Evolutionary conservation across 2,797 vertebrate species (phyloP).

Genomic region (Euphonia xanthogaster): DNA sequence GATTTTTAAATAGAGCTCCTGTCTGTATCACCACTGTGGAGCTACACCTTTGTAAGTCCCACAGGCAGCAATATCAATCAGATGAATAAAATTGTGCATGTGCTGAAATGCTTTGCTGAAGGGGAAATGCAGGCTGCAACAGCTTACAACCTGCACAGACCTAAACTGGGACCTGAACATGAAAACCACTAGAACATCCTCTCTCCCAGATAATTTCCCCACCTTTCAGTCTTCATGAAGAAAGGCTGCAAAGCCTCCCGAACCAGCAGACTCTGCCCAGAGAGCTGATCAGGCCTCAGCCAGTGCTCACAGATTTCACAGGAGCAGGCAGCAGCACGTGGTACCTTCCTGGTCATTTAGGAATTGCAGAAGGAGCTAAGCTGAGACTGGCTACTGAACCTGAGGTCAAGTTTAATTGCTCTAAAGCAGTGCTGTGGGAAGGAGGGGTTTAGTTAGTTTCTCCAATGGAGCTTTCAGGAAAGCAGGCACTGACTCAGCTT

Average conservation of each 20-base stretch:
- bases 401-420: background rate
- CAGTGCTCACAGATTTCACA: accelerated
- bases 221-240: background rate
- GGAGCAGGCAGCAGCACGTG: background rate
- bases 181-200: background rate
- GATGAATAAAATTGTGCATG: background rate
- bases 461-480: background rate
- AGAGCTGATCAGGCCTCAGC: background rate
- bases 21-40: background rate
- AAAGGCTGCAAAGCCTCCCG: background rate
- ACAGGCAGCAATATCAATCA: background rate
- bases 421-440: background rate
- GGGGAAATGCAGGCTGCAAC: constrained; percentile 24
- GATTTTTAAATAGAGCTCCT: background rate
- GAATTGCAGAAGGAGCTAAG: background rate
- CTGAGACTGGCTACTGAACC: background rate
- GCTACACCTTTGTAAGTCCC: background rate
- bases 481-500: background rate
- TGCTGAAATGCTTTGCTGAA: constrained; percentile 41
- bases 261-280: background rate
- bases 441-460: background rate
- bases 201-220: background rate
- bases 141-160: background rate
- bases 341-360: background rate
- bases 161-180: background rate